phyloP scores from a whole-genome alignment of 2,113 vertebrate genomes.

The Tyrannus savana region DNA sequence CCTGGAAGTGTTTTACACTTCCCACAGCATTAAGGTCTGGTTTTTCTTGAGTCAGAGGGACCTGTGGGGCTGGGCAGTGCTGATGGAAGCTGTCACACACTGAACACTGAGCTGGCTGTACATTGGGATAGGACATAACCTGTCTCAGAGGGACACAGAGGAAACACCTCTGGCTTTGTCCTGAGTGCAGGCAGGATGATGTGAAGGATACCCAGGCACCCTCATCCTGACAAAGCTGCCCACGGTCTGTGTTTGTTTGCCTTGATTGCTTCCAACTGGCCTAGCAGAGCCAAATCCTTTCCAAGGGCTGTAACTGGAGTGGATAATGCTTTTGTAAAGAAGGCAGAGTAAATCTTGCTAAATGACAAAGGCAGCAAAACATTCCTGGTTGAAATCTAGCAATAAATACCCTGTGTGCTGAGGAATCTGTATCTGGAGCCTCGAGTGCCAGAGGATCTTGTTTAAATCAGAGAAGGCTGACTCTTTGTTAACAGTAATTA shows the following conservation, averaged over 20 bases:
- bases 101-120: background rate
- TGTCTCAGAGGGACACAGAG: background rate
- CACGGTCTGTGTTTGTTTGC: background rate
- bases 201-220: background rate
- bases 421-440: background rate
- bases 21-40: background rate
- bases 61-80: background rate
- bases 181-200: background rate
- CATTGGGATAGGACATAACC: background rate
- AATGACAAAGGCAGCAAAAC: slow-evolving; percentile 14
- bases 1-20: background rate
- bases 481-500: background rate
- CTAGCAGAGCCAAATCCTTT: background rate
- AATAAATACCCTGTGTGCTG: background rate
- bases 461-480: background rate
- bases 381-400: background rate
- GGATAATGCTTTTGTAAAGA: slow-evolving; percentile 4
- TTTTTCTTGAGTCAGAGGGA: background rate
- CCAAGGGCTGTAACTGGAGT: background rate
- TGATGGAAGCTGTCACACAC: background rate
- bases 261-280: background rate
- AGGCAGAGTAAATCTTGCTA: slow-evolving; percentile 26
- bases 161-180: background rate
- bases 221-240: background rate
- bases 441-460: background rate